Evolutionary conservation across 2,797 vertebrate genomes (phyloP).

Genomic region (Macropodus opercularis): DNA sequence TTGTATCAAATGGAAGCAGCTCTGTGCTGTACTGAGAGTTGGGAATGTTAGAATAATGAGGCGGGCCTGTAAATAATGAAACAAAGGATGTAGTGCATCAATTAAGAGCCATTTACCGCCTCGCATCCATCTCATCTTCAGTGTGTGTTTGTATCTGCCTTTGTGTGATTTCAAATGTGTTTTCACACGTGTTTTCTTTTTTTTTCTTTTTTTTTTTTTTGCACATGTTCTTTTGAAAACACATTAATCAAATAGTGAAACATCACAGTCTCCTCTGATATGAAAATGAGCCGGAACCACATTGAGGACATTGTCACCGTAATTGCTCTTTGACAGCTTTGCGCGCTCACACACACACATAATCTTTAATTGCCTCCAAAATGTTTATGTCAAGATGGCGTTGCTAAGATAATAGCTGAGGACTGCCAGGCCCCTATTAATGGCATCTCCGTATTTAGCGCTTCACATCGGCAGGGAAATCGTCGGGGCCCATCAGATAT

Average conservation of each 20-base stretch:
- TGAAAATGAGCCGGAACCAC: conserved; percentile 67
- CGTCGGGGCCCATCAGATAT: conserved; percentile 53
- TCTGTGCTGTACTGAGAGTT: conserved; percentile 46
- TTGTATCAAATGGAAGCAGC: conserved; percentile 45
- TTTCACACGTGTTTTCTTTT: background rate
- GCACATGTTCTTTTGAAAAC: conserved; percentile 44
- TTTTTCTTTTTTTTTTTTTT: background rate
- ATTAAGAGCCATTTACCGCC: conserved; percentile 77
- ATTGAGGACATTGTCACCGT: conserved; percentile 62
- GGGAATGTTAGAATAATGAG: conserved; percentile 69
- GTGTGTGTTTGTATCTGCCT: conserved; percentile 8
- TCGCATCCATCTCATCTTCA: conserved; percentile 58
- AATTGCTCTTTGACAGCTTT: conserved; percentile 73
- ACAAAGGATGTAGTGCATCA: conserved; percentile 76
- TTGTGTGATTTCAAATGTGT: conserved; percentile 5
- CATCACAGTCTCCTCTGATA: conserved; percentile 57
- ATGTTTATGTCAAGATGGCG: conserved; percentile 70
- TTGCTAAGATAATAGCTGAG: conserved; percentile 61
- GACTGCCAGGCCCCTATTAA: conserved; percentile 56
- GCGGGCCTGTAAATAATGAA: conserved; percentile 78
- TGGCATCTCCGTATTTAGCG: conserved; percentile 61
- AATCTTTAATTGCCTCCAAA: conserved; percentile 73
- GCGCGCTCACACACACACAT: conserved; percentile 21
- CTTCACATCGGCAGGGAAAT: conserved; percentile 51
- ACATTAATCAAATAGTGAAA: conserved; percentile 65